Evolutionary conservation across 2,888 invertebrate genomes (phyloP), one percentile per base, ranked within the genome.

Genomic region (Morpho achilles): DNA sequence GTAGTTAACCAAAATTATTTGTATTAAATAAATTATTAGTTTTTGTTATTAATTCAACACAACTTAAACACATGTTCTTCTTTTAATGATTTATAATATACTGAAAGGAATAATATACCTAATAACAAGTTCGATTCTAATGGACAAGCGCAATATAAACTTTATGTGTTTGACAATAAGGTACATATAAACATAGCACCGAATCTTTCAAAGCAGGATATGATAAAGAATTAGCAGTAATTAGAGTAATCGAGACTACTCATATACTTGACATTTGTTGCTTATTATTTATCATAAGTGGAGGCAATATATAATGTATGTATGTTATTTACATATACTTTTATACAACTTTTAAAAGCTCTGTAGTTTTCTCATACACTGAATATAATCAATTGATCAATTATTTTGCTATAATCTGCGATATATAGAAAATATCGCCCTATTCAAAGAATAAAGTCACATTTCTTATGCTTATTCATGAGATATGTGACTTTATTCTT

Each of bases 201-300:
- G n/a, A 54, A 42, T 39, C 41, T 43, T 7, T 42, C 46, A 41
- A 32, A 8, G 47, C 53, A 56, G 56, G 50, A 59, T 44, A 53
- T 56, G 59, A 59, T 61, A 59, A 61, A 48, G 39, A 59, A 56
- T 61, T 56, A 53, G 41, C 44, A 23, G 59, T 56, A 59, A 59
- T 45, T 61, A 50, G 47, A 55, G 49, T 50, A 16, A 46, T 42
- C 43, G 10, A 48, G 23, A 54, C 54, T 54, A 48, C 23, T 54
- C 3, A 54, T 32, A 42, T 54, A 49, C 47, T 8, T 23, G 47
- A 23, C 48, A 41, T 32, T 47, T 41, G 22, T 41, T 46, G 45
- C 6, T 9, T 46, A 32, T 32, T 32, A 32, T 53, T 46, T 53
- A 10, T 41, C 7, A 41, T 41, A 7, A 32, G 16, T 39, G 8